Evolutionary conservation across 2,113 vertebrate genomes (phyloP), one percentile per base, ranked within the genome.

Genomic region (Uropsilus gracilis): DNA sequence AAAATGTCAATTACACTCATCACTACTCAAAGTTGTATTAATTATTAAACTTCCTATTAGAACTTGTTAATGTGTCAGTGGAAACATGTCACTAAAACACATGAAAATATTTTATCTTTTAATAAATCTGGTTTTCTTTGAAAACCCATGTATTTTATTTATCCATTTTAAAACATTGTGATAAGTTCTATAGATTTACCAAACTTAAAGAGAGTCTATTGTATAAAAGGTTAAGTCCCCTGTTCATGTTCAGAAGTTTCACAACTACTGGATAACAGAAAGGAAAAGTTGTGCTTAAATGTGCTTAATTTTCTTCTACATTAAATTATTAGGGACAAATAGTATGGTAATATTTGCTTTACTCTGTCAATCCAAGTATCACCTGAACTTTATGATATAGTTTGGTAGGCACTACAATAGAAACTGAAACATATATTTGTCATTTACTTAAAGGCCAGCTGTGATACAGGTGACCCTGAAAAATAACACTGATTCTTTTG

Each of bases 1-100:
- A 86, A 86, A 92, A 76, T 86, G 50, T 89, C 61, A 76, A 83
- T 80, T 94, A 30, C n/a, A 80, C 18, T 81, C 48, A 61, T 90
- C 48, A 66, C 22, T 81, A 86, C 59, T 90, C 26, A 94, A 69
- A 94, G 75, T 92, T 89, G 30, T 26, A 94, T 34, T 80, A 68
- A 78, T 73, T 93, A 76, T 64, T 50, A 64, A 24, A 73, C 30
- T 17, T 34, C 37, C n/a, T 50, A 72, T 24, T 78, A 80, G 57
- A 73, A 81, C 78, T 76, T 59, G 17, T 86, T 81, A 85, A 42
- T 39, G 34, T 64, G n/a, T 71, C 89, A 71, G 3, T 86, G 68
- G 55, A 89, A n/a, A 94, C 12, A 89, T 12, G n/a, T 80, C 53
- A 44, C 63, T 39, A 22, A 78, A 89, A 90, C 10, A 90, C 48